A percentile compares a stretch with the other conserved stretches of the same genome.
phyloP scores from a whole-genome alignment of 1,140 invertebrate species.

The Panulirus ornatus region DNA sequence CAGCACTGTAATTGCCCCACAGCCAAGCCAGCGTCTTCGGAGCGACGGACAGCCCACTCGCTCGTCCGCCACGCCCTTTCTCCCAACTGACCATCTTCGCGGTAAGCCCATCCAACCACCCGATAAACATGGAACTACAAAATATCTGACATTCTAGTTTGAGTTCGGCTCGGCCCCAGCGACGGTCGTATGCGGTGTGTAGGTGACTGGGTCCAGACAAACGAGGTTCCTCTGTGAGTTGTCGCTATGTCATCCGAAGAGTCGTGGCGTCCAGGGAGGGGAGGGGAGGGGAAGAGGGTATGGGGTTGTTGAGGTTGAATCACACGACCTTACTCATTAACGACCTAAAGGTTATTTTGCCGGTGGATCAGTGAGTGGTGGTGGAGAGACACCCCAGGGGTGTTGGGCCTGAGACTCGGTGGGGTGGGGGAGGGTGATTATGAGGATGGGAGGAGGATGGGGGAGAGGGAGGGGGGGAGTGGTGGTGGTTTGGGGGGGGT shows the following conservation, averaged over 20 bases:
- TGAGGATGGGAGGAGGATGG: not conserved
- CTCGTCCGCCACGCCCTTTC: too few relatives aligned
- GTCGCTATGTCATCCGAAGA: constrained; percentile 45
- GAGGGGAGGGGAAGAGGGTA: too few relatives aligned
- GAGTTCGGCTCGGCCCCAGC: too few relatives aligned
- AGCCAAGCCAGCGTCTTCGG: not conserved
- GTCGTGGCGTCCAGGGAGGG: not conserved
- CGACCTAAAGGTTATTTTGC: not conserved
- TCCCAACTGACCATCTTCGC: too few relatives aligned
- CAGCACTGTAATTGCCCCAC: constrained; percentile 11
- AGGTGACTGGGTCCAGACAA: constrained; percentile 9
- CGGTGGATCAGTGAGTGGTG: not conserved
- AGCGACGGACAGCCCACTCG: too few relatives aligned
- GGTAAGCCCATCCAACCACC: too few relatives aligned
- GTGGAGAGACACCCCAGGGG: not conserved
- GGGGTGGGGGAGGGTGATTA: not conserved
- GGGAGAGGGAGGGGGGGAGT: not conserved
- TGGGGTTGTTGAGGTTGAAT: too few relatives aligned
- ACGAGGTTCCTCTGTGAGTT: constrained; percentile 39
- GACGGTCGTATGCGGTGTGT: too few relatives aligned
- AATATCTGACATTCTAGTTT: too few relatives aligned
- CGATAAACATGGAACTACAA: too few relatives aligned
- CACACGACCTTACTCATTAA: constrained; percentile 8
- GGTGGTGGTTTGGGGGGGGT: not conserved
- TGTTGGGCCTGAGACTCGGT: not conserved